Conservation (phyloP, 2,113 vertebrate species). For the Platanista minor region DNA sequence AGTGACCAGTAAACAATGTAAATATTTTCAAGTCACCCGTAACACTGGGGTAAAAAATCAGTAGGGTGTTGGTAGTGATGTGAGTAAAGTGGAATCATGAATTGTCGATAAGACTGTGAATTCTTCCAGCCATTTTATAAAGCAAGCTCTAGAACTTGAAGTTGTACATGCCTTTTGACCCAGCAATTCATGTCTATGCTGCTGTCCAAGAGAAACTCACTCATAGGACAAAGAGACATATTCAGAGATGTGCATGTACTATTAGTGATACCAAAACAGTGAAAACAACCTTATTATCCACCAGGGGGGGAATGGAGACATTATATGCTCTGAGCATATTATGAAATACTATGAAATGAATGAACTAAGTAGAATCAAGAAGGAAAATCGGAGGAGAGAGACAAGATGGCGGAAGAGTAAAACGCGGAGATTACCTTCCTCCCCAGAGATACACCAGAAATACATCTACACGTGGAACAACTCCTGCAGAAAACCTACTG, state of each 20-base stretch:
- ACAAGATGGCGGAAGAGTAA: too few relatives aligned
- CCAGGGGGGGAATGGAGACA: not conserved
- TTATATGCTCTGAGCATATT: not conserved
- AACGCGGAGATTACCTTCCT: too few relatives aligned
- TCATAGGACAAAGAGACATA: not conserved
- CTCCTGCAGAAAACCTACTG: too few relatives aligned
- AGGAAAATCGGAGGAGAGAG: too few relatives aligned
- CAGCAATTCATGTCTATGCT: not conserved
- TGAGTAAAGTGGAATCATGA: not conserved
- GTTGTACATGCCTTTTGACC: not conserved
- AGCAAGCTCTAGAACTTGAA: not conserved
- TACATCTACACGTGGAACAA: too few relatives aligned
- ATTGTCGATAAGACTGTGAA: not conserved
- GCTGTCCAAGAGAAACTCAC: not conserved
- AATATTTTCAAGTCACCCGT: not conserved
- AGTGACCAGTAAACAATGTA: not conserved
- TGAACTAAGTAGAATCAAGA: not conserved
- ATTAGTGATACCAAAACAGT: not conserved
- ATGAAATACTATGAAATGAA: not conserved
- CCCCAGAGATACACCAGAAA: too few relatives aligned
- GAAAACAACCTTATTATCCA: not conserved
- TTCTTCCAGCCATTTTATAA: not conserved
- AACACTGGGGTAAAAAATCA: not conserved
- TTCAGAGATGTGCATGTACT: not conserved
- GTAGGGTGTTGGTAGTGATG: not conserved